These are phyloP conservation scores for Gnatocerus cornutus DNA, from an alignment of 2,888 invertebrate genomes.

Conservation along the genomic window DNA sequence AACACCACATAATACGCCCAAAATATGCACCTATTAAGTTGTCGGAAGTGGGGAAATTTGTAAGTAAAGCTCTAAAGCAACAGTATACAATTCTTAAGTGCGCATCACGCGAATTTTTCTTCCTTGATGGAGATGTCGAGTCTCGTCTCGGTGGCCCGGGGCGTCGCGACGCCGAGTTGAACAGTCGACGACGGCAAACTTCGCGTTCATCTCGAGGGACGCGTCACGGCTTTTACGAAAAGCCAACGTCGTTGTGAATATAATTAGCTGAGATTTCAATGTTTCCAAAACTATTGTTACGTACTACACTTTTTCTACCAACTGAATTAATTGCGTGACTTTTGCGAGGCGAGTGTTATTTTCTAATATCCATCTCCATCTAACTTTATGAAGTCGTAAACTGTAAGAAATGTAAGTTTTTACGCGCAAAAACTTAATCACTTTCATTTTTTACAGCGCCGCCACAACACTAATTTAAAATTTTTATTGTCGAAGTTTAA, in stretches of 20 bases:
- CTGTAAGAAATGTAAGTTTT: neutral
- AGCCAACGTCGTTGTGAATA: conserved; percentile 48
- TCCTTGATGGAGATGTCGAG: conserved; percentile 17
- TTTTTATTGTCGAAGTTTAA: neutral
- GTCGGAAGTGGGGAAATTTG: conserved; percentile 32
- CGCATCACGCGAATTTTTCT: conserved; percentile 37
- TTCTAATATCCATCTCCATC: conserved; percentile 11
- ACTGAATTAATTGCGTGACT: conserved; percentile 63
- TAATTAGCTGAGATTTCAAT: too few species aligned
- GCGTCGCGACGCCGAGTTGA: conserved; percentile 52
- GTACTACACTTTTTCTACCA: conserved; percentile 13
- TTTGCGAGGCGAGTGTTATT: conserved; percentile 57
- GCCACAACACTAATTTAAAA: neutral
- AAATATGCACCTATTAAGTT: conserved; percentile 44
- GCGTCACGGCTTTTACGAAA: conserved; percentile 27
- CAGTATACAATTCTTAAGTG: conserved; percentile 36
- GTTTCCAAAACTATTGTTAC: too few species aligned
- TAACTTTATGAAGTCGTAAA: neutral
- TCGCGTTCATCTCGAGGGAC: conserved; percentile 50
- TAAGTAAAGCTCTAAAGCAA: conserved; percentile 36
- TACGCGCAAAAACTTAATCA: conserved; percentile 5
- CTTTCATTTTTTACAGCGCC: conserved; percentile 1
- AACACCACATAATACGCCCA: conserved; percentile 39
- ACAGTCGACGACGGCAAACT: conserved; percentile 46
- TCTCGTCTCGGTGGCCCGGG: conserved; percentile 48